Evolutionary conservation across 2,888 invertebrate genomes (phyloP).

Genomic region (Sphaerophoria taeniata): DNA sequence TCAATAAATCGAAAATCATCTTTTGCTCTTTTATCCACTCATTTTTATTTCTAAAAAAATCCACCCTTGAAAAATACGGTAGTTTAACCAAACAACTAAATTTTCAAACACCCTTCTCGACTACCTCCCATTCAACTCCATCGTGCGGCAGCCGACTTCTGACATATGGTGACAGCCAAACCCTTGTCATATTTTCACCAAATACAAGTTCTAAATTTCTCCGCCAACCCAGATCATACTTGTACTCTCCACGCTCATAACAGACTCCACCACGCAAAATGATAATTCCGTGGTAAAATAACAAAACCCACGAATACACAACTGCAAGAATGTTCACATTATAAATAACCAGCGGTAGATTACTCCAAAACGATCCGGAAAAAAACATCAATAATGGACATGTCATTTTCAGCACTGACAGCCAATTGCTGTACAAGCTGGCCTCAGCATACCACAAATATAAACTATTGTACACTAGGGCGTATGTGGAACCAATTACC

Average conservation of each 20-base stretch:
- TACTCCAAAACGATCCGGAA: slow-evolving; percentile 86
- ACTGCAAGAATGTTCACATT: slow-evolving; percentile 88
- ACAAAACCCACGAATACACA: slow-evolving; percentile 87
- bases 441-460: slow-evolving; percentile 85
- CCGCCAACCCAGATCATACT: slow-evolving; percentile 88
- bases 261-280: slow-evolving; percentile 88
- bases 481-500: slow-evolving; percentile 88
- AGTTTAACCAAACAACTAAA: too few species aligned
- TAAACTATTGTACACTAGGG: slow-evolving; percentile 87
- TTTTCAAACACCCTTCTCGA: too few species aligned
- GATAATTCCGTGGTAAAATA: slow-evolving; percentile 88
- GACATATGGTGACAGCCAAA: slow-evolving; percentile 91
- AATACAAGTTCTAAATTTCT: slow-evolving; percentile 89
- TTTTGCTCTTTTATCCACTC: too few species aligned
- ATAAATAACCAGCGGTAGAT: slow-evolving; percentile 88
- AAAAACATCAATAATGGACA: slow-evolving; percentile 90
- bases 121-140: slow-evolving; percentile 86
- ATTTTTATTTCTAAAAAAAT: too few species aligned
- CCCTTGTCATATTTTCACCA: slow-evolving; percentile 90
- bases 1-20: too few species aligned
- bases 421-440: slow-evolving; percentile 80
- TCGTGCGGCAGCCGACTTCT: slow-evolving; percentile 89
- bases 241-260: slow-evolving; percentile 83
- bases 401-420: slow-evolving; percentile 86
- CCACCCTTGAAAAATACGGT: too few species aligned